phyloP scores from a whole-genome alignment of 2,888 invertebrate genomes.

The Stenodema calcarata region DNA sequence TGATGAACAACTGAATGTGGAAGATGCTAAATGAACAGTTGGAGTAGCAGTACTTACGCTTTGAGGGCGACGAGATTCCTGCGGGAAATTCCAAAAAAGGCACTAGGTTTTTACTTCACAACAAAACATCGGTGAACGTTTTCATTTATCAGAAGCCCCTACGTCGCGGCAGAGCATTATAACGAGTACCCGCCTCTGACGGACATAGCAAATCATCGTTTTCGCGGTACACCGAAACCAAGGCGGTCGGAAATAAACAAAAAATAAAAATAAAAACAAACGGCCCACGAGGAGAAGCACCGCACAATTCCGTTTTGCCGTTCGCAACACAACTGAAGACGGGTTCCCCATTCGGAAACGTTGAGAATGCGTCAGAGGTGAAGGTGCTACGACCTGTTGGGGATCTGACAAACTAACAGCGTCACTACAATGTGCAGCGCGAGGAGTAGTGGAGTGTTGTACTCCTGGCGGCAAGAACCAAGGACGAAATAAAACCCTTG shows the following conservation, averaged over 20 bases:
- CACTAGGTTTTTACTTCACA: slow-evolving; percentile 10
- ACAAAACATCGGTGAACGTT: slow-evolving; percentile 20
- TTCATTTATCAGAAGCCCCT: not conserved
- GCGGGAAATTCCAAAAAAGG: slow-evolving; percentile 25
- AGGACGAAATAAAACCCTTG: too few species aligned
- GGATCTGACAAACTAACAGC: not conserved
- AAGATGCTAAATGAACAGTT: not conserved
- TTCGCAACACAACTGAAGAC: not conserved
- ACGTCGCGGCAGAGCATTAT: not conserved
- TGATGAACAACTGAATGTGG: not conserved
- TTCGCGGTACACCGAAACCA: not conserved
- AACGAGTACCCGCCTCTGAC: not conserved
- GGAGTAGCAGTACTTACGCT: slow-evolving; percentile 12
- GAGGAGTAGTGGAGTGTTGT: not conserved
- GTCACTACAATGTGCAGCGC: not conserved
- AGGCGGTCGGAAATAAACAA: not conserved
- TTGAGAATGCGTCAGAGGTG: not conserved
- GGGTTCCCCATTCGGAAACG: not conserved
- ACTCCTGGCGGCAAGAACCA: not conserved
- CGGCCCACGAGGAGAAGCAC: not conserved
- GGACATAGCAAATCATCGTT: not conserved
- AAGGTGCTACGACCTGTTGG: not conserved
- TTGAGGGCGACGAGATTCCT: slow-evolving; percentile 25
- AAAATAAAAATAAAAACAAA: not conserved
- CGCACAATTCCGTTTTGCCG: not conserved